Percentiles rank a stretch among this genome's conserved stretches.
Evolutionary conservation across 2,888 invertebrate genomes (phyloP).

Genomic region (Saturnia pavonia): DNA sequence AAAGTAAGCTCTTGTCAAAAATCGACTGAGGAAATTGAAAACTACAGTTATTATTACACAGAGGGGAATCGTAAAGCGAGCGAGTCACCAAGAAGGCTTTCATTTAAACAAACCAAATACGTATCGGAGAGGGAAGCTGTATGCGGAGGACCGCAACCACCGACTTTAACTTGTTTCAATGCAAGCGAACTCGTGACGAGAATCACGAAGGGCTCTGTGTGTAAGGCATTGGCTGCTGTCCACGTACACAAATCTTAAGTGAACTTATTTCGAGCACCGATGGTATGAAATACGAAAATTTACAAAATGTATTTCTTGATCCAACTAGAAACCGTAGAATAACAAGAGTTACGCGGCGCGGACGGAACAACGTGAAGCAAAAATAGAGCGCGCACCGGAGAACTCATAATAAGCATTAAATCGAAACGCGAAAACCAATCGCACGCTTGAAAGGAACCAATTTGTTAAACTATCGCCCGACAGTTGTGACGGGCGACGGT

Average conservation of each 20-base stretch:
- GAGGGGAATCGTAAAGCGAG: constrained; percentile 33
- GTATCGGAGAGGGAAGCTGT: constrained; percentile 28
- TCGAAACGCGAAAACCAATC: constrained; percentile 26
- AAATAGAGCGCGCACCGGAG: constrained; percentile 18
- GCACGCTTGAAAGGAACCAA: constrained; percentile 18
- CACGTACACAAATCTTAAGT: constrained; percentile 36
- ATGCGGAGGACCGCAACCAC: constrained; percentile 18
- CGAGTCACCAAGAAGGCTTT: constrained; percentile 34
- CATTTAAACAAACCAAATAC: constrained; percentile 40
- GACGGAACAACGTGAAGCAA: constrained; percentile 24
- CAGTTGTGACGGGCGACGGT: constrained; percentile 21
- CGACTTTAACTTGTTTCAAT: constrained; percentile 38
- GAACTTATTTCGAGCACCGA: constrained; percentile 25
- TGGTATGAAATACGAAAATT: constrained; percentile 19
- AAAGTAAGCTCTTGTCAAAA: constrained; percentile 25
- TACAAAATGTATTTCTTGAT: constrained; percentile 46
- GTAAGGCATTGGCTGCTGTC: constrained; percentile 31
- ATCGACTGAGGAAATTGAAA: constrained; percentile 38
- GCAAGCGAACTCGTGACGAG: constrained; percentile 45
- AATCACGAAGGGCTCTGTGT: constrained; percentile 36
- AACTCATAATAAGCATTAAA: constrained; percentile 29
- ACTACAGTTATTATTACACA: constrained; percentile 31
- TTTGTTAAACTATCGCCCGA: constrained; percentile 20
- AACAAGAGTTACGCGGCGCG: constrained; percentile 31
- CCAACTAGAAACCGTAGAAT: constrained; percentile 54